phyloP scores from a whole-genome alignment of 2,797 vertebrate species.

The Alectoris magna region DNA sequence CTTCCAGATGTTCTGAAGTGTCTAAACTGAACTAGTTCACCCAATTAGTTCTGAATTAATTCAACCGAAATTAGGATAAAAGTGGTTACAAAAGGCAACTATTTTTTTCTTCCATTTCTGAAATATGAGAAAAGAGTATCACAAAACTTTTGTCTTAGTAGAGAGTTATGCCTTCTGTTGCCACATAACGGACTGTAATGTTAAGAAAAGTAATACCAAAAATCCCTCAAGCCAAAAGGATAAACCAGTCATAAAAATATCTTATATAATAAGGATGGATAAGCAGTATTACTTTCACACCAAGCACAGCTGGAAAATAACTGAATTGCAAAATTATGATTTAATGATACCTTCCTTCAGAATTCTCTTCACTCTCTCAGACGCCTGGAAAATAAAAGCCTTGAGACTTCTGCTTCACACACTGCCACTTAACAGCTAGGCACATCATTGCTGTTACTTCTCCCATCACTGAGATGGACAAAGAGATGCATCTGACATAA shows the following conservation, averaged over 20 bases:
- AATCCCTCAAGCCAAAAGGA: conserved; percentile 56
- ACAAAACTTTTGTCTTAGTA: neutral
- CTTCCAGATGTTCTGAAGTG: neutral
- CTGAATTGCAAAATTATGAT: conserved; percentile 55
- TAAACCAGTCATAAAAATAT: neutral
- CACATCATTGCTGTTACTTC: neutral
- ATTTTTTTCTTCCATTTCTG: neutral
- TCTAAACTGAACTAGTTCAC: neutral
- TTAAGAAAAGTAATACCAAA: conserved; percentile 43
- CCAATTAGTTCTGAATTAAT: neutral
- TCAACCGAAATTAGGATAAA: neutral
- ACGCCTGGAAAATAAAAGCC: conserved; percentile 34
- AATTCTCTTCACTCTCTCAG: conserved; percentile 29
- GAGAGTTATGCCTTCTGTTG: neutral
- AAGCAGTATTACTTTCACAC: conserved; percentile 50
- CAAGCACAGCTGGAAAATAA: conserved; percentile 48
- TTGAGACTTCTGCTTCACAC: neutral
- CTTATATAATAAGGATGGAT: conserved; percentile 15
- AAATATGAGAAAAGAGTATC: neutral
- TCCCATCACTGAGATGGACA: neutral
- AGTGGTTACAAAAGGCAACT: neutral
- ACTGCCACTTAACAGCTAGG: neutral
- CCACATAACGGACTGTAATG: neutral
- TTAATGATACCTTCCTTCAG: conserved; percentile 47
- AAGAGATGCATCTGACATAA: conserved; percentile 10